Conservation (phyloP, 2,888 invertebrate species). For the Boloria euphrosyne region DNA sequence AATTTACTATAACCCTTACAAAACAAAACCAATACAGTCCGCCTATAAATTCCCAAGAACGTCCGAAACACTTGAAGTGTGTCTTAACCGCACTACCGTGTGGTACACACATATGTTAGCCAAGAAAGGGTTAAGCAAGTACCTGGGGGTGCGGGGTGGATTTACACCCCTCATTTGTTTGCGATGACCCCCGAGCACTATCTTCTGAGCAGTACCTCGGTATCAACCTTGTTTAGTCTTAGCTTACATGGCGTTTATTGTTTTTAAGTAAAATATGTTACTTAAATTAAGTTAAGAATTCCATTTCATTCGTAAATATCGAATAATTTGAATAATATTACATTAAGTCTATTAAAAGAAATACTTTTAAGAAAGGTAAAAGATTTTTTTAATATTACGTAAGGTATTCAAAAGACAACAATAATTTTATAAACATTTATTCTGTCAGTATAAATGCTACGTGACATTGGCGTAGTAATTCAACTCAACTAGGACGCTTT, state of each 20-base stretch:
- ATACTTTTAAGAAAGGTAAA: too few relatives aligned
- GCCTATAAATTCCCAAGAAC: constrained; percentile 72
- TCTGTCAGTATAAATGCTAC: too few relatives aligned
- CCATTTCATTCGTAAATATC: too few relatives aligned
- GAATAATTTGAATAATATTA: too few relatives aligned
- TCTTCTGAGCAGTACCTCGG: constrained; percentile 65
- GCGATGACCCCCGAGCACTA: constrained; percentile 83
- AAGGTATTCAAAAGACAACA: too few relatives aligned
- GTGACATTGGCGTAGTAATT: too few relatives aligned
- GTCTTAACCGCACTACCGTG: constrained; percentile 66
- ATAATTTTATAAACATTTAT: too few relatives aligned
- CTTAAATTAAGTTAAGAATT: not conserved
- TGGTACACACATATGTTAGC: constrained; percentile 70
- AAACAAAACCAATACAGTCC: constrained; percentile 76
- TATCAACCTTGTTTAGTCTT: constrained; percentile 58
- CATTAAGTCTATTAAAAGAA: too few relatives aligned
- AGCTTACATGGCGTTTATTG: constrained; percentile 50
- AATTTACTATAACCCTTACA: constrained; percentile 40
- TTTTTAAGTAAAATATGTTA: not conserved
- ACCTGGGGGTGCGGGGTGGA: constrained; percentile 71
- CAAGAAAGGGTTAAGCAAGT: constrained; percentile 79
- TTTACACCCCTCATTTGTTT: constrained; percentile 87
- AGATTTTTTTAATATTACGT: too few relatives aligned
- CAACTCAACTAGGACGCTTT: too few relatives aligned
- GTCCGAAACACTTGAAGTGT: constrained; percentile 78